A percentile compares a stretch with the other conserved stretches of the same genome.
Conservation (phyloP, 1,140 invertebrate genomes). For the Bombus superbus region DNA sequence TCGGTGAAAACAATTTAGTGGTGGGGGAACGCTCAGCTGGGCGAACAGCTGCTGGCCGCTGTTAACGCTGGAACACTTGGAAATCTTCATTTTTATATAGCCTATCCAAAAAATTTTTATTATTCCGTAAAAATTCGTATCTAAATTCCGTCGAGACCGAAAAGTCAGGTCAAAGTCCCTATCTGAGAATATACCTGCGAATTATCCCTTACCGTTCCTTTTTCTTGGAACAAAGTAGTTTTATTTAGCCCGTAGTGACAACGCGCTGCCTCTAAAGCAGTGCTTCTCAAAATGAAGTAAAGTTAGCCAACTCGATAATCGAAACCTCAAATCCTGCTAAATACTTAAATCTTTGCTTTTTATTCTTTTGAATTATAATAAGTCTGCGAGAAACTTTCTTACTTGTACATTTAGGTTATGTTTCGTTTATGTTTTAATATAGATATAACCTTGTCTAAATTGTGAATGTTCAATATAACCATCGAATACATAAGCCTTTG, state of each 20-base stretch:
- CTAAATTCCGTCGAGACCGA: not conserved
- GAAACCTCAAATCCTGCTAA: not conserved
- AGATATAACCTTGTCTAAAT: not conserved
- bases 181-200: rapidly evolving
- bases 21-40: constrained; percentile 65
- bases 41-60: constrained; percentile 66
- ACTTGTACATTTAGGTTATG: not conserved
- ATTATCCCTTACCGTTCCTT: not conserved
- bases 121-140: not conserved
- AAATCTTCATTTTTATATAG: constrained; percentile 35
- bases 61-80: constrained; percentile 30
- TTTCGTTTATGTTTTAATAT: not conserved
- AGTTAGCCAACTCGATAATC: not conserved
- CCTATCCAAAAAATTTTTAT: not conserved
- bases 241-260: constrained; percentile 22
- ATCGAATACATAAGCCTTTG: not conserved
- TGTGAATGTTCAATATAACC: not conserved
- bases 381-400: not conserved
- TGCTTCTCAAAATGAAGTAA: constrained; percentile 38
- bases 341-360: not conserved
- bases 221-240: not conserved
- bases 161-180: rapidly evolving
- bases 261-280: constrained; percentile 23
- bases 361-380: not conserved
- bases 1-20: not conserved